Conservation (phyloP, 2,888 invertebrate genomes). For the Oscheius myriophilus region DNA sequence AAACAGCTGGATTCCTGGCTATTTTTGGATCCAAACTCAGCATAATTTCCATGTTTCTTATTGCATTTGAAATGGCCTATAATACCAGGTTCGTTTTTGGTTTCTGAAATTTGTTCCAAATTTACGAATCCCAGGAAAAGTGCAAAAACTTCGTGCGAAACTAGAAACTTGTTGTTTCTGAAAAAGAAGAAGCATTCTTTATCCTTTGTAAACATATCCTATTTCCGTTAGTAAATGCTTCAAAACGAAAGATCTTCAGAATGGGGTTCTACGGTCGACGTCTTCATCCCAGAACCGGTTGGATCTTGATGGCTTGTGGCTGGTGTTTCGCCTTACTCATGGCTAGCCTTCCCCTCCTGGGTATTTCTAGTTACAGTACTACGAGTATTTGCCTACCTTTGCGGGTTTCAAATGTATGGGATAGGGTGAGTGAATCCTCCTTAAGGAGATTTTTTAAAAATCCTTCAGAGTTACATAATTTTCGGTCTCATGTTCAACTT, state of each 20-base stretch:
- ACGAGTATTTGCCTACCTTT: conserved; percentile 96
- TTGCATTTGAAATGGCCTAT: conserved; percentile 73
- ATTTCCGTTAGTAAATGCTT: too few relatives aligned
- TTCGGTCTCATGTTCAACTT: conserved; percentile 85
- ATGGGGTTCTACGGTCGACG: conserved; percentile 89
- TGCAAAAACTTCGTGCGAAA: too few relatives aligned
- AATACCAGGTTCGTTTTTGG: conserved; percentile 55
- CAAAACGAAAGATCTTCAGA: conserved; percentile 21
- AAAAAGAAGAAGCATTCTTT: too few relatives aligned
- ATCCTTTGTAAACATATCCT: too few relatives aligned
- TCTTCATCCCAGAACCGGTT: conserved; percentile 72
- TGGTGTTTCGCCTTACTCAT: conserved; percentile 75
- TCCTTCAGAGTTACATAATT: conserved; percentile 51
- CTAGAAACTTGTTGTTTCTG: too few relatives aligned
- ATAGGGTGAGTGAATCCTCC: conserved; percentile 75
- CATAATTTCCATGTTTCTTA: conserved; percentile 93
- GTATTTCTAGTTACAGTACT: conserved; percentile 91
- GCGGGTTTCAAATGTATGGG: conserved; percentile 83
- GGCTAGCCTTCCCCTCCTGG: conserved; percentile 87
- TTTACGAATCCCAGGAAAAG: too few relatives aligned
- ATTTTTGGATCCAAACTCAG: conserved; percentile 90
- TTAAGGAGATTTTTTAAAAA: background rate
- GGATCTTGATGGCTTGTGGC: conserved; percentile 72
- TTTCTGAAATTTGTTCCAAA: too few relatives aligned
- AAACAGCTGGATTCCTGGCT: conserved; percentile 91